Evolutionary conservation across 2,888 invertebrate species (phyloP).

Genomic region (Bellardia pandia): DNA sequence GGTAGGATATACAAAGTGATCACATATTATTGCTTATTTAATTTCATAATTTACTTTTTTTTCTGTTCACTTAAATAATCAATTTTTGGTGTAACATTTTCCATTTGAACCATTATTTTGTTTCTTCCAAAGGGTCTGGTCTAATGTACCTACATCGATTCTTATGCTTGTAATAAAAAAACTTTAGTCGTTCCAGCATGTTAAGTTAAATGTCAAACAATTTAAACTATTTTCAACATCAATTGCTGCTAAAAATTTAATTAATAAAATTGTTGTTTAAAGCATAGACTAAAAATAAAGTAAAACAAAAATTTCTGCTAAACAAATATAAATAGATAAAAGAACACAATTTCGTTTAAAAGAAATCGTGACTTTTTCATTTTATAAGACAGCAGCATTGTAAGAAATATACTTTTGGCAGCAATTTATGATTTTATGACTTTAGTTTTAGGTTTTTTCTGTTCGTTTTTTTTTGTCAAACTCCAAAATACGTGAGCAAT

Average conservation of each 20-base stretch:
- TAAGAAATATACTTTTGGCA: constrained; percentile 29
- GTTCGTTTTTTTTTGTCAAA: constrained; percentile 38
- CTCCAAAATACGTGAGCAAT: constrained; percentile 45
- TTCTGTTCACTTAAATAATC: too few relatives aligned
- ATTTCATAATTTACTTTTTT: too few relatives aligned
- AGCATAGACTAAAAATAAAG: constrained; percentile 13
- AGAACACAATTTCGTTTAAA: constrained; percentile 20
- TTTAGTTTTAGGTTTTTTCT: constrained; percentile 44
- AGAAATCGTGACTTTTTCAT: constrained; percentile 55
- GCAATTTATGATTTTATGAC: constrained; percentile 61
- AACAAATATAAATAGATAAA: neutral
- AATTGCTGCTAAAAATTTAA: constrained; percentile 51
- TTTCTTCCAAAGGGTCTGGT: too few relatives aligned
- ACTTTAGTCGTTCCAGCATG: constrained; percentile 8
- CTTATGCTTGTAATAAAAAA: neutral
- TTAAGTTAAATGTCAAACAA: constrained; percentile 55
- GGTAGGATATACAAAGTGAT: too few relatives aligned
- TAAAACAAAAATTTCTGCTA: constrained; percentile 6
- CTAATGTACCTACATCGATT: neutral
- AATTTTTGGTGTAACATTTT: too few relatives aligned
- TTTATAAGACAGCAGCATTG: constrained; percentile 19
- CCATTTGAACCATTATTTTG: neutral
- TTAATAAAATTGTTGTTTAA: constrained; percentile 47
- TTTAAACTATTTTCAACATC: constrained; percentile 54
- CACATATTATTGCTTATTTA: too few relatives aligned